Percentiles rank a stretch among this genome's conserved stretches.
phyloP scores from a whole-genome alignment of 2,888 invertebrate genomes.

The Notocelia uddmanniana region DNA sequence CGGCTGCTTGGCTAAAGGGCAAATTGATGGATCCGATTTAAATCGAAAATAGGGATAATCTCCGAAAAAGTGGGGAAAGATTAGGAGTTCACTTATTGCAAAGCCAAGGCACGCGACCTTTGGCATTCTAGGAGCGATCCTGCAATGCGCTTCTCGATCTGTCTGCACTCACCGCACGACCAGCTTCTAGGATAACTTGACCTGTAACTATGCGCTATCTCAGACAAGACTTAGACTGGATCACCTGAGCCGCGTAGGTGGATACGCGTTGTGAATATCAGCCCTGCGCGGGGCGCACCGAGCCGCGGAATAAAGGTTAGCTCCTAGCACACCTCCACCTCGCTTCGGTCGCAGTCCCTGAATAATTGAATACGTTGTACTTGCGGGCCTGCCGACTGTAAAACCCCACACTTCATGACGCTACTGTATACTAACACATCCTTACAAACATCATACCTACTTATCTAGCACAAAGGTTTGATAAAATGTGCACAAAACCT shows the following conservation, averaged over 20 bases:
- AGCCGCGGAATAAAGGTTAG: constrained; percentile 46
- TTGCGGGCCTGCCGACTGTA: constrained; percentile 31
- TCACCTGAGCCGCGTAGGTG: background rate
- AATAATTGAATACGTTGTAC: constrained; percentile 50
- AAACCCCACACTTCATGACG: constrained; percentile 6
- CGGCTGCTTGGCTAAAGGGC: constrained; percentile 26
- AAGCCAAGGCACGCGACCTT: constrained; percentile 50
- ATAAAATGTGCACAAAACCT: background rate
- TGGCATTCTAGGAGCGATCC: constrained; percentile 48
- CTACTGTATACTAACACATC: background rate
- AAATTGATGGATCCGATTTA: constrained; percentile 37
- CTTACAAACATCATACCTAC: background rate
- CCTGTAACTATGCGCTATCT: background rate
- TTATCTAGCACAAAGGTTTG: background rate
- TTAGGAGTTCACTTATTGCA: constrained; percentile 54
- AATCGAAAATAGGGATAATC: constrained; percentile 53
- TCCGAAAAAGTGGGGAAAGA: constrained; percentile 56
- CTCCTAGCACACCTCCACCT: constrained; percentile 34
- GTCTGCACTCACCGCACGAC: background rate
- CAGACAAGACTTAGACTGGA: background rate
- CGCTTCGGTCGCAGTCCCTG: constrained; percentile 45
- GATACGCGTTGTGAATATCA: background rate
- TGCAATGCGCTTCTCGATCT: constrained; percentile 4
- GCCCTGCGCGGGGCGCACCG: constrained; percentile 5
- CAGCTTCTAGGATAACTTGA: background rate